Evolutionary conservation across 2,797 vertebrate species (phyloP).

Genomic region (Capromys pilorides): DNA sequence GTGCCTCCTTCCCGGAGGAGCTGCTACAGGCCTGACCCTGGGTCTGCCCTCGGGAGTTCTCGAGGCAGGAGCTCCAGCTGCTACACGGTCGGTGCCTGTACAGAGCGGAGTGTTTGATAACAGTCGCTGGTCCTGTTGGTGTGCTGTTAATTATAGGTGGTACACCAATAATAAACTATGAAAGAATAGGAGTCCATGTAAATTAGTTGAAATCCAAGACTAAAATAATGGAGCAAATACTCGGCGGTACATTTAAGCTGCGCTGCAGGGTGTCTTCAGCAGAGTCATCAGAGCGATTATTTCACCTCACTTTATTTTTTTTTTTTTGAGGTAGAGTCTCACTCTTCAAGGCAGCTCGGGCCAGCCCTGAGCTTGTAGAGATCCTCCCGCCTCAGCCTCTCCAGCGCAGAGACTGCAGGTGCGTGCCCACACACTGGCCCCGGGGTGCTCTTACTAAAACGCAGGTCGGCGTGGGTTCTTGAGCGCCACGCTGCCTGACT

Average conservation of each 20-base stretch:
- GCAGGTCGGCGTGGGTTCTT: neutral
- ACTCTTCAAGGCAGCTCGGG: neutral
- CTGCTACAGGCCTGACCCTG: rapidly evolving
- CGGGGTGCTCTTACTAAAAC: neutral
- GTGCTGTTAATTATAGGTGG: neutral
- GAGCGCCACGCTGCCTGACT: neutral
- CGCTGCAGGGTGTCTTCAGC: neutral
- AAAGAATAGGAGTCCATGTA: neutral
- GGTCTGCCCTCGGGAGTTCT: neutral
- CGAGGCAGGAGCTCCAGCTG: neutral
- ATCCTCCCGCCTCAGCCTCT: neutral
- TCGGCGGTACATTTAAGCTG: neutral
- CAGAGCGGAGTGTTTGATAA: neutral
- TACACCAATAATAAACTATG: neutral
- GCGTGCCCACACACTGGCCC: neutral
- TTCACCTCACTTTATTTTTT: neutral
- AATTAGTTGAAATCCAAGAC: neutral
- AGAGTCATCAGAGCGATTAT: neutral
- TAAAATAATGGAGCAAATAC: neutral
- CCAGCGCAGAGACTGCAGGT: neutral
- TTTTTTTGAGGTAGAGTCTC: neutral
- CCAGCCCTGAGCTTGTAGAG: neutral
- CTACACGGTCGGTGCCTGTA: neutral
- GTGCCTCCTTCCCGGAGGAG: rapidly evolving
- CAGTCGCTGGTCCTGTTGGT: neutral